Conservation (phyloP, 2,113 vertebrate genomes). For the Dromiciops gliroides region DNA sequence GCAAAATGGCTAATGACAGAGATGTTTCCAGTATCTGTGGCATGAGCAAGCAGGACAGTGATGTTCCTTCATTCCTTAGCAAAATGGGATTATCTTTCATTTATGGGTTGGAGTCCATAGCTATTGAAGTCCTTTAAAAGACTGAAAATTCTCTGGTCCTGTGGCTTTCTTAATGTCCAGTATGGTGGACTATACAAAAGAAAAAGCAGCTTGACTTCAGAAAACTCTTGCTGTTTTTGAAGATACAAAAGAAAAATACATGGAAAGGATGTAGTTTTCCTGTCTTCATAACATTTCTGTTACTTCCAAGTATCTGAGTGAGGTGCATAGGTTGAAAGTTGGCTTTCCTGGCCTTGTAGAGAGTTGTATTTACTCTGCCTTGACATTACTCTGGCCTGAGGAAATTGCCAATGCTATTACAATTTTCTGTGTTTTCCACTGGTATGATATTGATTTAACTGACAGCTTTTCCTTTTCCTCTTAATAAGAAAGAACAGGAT, state of each 20-base stretch:
- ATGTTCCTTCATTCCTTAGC: neutral
- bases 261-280: neutral
- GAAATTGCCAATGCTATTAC: slow-evolving; percentile 61
- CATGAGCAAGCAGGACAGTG: neutral
- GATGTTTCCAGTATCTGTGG: neutral
- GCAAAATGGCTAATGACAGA: neutral
- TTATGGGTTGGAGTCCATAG: neutral
- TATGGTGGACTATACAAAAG: neutral
- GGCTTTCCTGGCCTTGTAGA: slow-evolving; percentile 7
- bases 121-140: neutral
- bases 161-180: neutral
- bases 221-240: neutral
- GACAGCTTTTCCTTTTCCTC: slow-evolving; percentile 53
- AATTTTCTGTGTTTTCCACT: slow-evolving; percentile 41
- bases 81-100: neutral
- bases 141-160: neutral
- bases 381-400: slow-evolving; percentile 22
- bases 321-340: slow-evolving; percentile 1
- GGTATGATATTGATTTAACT: slow-evolving; percentile 61
- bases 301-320: neutral
- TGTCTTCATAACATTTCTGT: neutral
- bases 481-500: slow-evolving; percentile 61
- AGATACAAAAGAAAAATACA: neutral
- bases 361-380: slow-evolving; percentile 10
- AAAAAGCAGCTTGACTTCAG: neutral